phyloP scores from a whole-genome alignment of 2,888 invertebrate species.

The Cantharis rufa region DNA sequence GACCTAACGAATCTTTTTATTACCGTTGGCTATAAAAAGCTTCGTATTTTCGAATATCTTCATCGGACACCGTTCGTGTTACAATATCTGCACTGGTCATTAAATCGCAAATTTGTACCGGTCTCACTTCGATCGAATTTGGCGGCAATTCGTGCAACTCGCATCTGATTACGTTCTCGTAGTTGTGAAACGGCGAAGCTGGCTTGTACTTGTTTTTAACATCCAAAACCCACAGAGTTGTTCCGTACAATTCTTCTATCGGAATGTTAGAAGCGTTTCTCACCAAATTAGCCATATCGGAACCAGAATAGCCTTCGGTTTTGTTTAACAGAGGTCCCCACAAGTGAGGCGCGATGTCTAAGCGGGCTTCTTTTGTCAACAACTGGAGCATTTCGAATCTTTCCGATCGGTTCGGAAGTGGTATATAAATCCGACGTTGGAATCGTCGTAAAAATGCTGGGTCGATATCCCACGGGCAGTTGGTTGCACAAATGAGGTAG shows the following conservation, averaged over 20 bases:
- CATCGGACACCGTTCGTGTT: slow-evolving; percentile 42
- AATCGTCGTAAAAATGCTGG: slow-evolving; percentile 62
- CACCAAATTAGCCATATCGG: slow-evolving; percentile 59
- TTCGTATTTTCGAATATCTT: slow-evolving; percentile 43
- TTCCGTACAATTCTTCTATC: slow-evolving; percentile 55
- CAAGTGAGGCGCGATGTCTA: slow-evolving; percentile 31
- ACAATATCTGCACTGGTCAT: slow-evolving; percentile 41
- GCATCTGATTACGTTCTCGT: slow-evolving; percentile 3
- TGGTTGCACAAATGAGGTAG: slow-evolving; percentile 62
- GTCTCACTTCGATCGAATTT: slow-evolving; percentile 43
- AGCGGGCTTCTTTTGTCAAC: slow-evolving; percentile 38
- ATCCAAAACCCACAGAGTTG: slow-evolving; percentile 50
- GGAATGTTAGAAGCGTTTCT: slow-evolving; percentile 57
- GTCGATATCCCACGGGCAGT: slow-evolving; percentile 67
- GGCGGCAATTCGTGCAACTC: slow-evolving; percentile 43
- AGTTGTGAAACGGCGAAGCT: slow-evolving; percentile 4
- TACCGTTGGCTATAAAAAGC: slow-evolving; percentile 1
- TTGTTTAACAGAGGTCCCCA: slow-evolving; percentile 53
- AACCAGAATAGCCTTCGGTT: slow-evolving; percentile 61
- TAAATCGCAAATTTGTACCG: slow-evolving; percentile 45
- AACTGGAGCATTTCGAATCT: slow-evolving; percentile 45
- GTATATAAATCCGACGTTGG: slow-evolving; percentile 60
- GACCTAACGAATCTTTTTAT: neutral
- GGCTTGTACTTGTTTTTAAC: slow-evolving; percentile 44
- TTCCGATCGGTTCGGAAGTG: slow-evolving; percentile 55